Evolutionary conservation across 2,113 vertebrate species (phyloP), one percentile per base, ranked within the genome.

Genomic region (Bothrops jararaca): DNA sequence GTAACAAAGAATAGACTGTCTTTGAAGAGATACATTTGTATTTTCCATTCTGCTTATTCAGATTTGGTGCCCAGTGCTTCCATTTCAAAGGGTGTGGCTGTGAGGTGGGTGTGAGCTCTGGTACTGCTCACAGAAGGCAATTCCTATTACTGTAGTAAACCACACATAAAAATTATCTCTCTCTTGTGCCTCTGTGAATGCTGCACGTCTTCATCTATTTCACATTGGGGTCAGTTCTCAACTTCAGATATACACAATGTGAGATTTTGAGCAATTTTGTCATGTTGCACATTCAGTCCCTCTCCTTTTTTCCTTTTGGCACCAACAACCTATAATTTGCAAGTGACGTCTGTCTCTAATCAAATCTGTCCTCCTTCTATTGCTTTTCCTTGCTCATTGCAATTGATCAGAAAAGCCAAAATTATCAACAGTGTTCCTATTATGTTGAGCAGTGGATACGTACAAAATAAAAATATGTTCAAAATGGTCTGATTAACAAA

Each of bases 341-440:
- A 89, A 74, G 56, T 52, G 90, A 90, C 74, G 91, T 93, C 91
- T 88, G 90, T 88, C 52, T 90, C 85, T 8, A 0, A 92, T 92
- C 92, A 60, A 86, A 92, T 92, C 88, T 92, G 54, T 58, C 34
- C 34, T 92, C 91, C 57, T 88, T 86, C 88, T 89, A 29, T 89
- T 58, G 64, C 86, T 56, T 86, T 86, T 50, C 64, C 88, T 92
- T 92, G 88, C 89, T 92, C 85, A 60, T 92, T 86, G 54, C 74
- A 85, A 58, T 39, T 34, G 39, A 1, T 53, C 58, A 3, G 88
- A 54, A 60, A 80, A 56, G 60, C 54, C n/a, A 45, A 23, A 74
- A 64, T 34, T 86, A 90, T 53, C 29, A 53, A 13, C 69, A 56
- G 39, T 86, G 23, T 23, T 74, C 29, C 80, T 10, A 39, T 13